A percentile compares a stretch with the other conserved stretches of the same genome.
These are phyloP conservation scores for Conops quadrifasciatus DNA, from an alignment of 2,888 invertebrate genomes.

Conservation along the genomic window DNA sequence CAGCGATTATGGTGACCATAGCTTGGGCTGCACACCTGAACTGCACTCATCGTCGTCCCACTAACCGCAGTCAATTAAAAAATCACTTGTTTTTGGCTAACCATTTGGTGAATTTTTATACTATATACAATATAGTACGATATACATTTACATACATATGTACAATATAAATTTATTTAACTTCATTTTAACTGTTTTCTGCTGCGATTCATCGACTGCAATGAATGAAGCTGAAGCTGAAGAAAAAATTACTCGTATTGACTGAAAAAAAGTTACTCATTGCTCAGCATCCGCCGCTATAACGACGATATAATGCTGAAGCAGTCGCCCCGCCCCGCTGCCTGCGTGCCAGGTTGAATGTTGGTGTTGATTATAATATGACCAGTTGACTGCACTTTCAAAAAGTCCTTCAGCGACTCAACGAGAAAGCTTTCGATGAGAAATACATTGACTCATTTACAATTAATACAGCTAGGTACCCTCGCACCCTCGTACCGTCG, in stretches of 20 bases:
- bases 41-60: conserved; percentile 16
- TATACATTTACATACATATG: too few relatives aligned
- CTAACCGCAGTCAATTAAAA: conserved; percentile 37
- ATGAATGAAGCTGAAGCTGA: neutral
- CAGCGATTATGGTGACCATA: too few relatives aligned
- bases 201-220: neutral
- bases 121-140: too few relatives aligned
- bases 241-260: too few relatives aligned
- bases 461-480: conserved; percentile 2
- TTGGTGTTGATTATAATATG: conserved; percentile 19
- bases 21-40: conserved; percentile 3
- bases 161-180: conserved; percentile 33
- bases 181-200: conserved; percentile 1
- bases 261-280: conserved; percentile 25
- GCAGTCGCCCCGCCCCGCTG: conserved; percentile 1
- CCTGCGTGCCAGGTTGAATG: neutral
- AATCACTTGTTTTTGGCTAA: conserved; percentile 42
- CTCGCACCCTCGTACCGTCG: too few relatives aligned
- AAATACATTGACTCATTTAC: conserved; percentile 20
- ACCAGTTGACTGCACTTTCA: conserved; percentile 32
- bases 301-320: neutral
- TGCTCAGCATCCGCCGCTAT: conserved; percentile 6
- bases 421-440: conserved; percentile 7
- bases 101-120: conserved; percentile 32
- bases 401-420: conserved; percentile 27